Conservation (phyloP, 2,797 vertebrate genomes). For the Brotula barbata region DNA sequence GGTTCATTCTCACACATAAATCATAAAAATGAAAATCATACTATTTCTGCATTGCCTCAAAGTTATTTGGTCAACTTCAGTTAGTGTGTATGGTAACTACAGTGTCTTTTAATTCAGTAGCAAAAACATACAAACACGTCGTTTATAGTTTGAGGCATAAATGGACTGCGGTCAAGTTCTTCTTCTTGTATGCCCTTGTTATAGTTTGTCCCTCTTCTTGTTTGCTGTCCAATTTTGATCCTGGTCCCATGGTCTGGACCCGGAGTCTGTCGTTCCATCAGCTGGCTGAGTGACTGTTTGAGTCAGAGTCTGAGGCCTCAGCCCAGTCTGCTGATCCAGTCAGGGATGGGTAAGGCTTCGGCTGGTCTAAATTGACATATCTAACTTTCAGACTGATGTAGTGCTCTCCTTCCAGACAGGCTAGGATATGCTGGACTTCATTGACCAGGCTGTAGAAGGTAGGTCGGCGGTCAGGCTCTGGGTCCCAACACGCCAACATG, state of each 20-base stretch:
- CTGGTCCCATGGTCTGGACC: not conserved
- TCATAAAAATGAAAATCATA: constrained; percentile 13
- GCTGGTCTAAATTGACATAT: constrained; percentile 86
- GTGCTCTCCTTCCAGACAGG: constrained; percentile 84
- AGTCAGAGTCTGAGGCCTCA: constrained; percentile 64
- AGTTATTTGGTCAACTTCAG: not conserved
- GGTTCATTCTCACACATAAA: constrained; percentile 50
- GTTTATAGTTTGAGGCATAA: not conserved
- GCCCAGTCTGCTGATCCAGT: constrained; percentile 67
- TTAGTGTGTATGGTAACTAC: constrained; percentile 2
- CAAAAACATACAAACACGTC: constrained; percentile 9
- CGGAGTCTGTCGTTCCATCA: constrained; percentile 42
- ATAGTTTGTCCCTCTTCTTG: constrained; percentile 2
- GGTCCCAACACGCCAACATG: constrained; percentile 91
- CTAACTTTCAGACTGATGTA: constrained; percentile 89
- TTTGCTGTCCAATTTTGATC: constrained; percentile 10
- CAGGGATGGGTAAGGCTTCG: constrained; percentile 70
- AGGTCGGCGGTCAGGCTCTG: constrained; percentile 81
- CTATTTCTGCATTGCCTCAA: constrained; percentile 10
- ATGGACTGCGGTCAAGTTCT: not conserved
- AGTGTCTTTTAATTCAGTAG: constrained; percentile 36
- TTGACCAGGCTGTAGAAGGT: constrained; percentile 79
- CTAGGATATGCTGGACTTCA: constrained; percentile 80
- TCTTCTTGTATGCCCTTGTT: not conserved
- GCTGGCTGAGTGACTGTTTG: constrained; percentile 22